phyloP scores from a whole-genome alignment of 2,888 invertebrate genomes.

The Laspeyria flexula region DNA sequence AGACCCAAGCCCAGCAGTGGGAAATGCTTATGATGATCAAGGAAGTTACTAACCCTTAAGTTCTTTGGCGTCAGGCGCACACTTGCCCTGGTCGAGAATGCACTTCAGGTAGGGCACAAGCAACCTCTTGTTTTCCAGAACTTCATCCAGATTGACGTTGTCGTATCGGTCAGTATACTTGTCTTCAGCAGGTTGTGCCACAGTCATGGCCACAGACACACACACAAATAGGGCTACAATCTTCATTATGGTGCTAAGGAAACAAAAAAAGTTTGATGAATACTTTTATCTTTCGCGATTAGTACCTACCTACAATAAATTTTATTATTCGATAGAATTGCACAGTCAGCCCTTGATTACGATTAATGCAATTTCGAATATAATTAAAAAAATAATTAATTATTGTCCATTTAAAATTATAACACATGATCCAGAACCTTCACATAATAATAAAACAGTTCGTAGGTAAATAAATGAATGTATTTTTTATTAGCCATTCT shows the following conservation, averaged over 20 bases:
- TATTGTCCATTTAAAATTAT: too few species aligned
- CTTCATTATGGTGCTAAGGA: slow-evolving; percentile 27
- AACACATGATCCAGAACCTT: too few species aligned
- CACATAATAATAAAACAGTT: too few species aligned
- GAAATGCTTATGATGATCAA: neutral
- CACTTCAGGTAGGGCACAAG: slow-evolving; percentile 88
- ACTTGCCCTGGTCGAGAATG: slow-evolving; percentile 84
- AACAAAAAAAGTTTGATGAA: neutral
- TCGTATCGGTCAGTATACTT: slow-evolving; percentile 66
- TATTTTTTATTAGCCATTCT: too few species aligned
- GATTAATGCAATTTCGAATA: too few species aligned
- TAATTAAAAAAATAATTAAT: too few species aligned
- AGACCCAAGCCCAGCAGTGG: too few species aligned
- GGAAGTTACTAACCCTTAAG: slow-evolving; percentile 86
- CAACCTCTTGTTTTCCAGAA: slow-evolving; percentile 87
- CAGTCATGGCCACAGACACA: slow-evolving; percentile 11
- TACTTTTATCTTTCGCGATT: too few species aligned
- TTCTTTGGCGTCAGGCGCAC: slow-evolving; percentile 88
- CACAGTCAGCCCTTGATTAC: too few species aligned
- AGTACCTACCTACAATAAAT: too few species aligned
- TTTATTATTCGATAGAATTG: too few species aligned
- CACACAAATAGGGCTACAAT: slow-evolving; percentile 11
- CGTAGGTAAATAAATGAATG: too few species aligned
- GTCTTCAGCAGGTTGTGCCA: slow-evolving; percentile 35
- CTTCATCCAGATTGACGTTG: slow-evolving; percentile 83